Conservation (phyloP, 2,797 vertebrate species). For the Sebastes alutus region DNA sequence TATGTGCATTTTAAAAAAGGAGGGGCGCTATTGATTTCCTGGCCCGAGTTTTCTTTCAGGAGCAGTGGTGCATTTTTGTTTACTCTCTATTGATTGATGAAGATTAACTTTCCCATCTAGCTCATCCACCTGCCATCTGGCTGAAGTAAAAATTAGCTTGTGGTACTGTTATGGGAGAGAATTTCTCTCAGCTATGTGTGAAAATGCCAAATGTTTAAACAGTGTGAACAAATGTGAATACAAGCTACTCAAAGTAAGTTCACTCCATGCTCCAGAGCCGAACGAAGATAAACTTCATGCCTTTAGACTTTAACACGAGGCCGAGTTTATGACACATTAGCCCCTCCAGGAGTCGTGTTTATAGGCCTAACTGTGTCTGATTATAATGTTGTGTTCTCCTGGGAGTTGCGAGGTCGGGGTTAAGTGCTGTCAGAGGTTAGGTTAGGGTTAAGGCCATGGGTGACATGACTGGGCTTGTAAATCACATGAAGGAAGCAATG, state of each 20-base stretch:
- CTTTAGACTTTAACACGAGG: constrained; percentile 16
- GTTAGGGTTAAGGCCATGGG: constrained; percentile 53
- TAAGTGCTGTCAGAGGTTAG: constrained; percentile 71
- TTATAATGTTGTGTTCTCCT: constrained; percentile 38
- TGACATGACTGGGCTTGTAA: constrained; percentile 56
- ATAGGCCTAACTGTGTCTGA: constrained; percentile 34
- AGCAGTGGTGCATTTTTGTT: constrained; percentile 45
- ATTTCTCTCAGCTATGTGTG: constrained; percentile 33
- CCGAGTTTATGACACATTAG: constrained; percentile 40
- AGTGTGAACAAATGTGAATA: constrained; percentile 45
- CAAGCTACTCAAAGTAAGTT: constrained; percentile 16
- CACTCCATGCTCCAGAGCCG: background rate
- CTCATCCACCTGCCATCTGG: constrained; percentile 52
- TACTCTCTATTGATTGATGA: constrained; percentile 63
- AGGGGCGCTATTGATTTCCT: constrained; percentile 31
- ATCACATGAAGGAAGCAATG: constrained; percentile 57
- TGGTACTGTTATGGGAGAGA: constrained; percentile 25
- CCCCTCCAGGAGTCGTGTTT: constrained; percentile 42
- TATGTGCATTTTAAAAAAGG: background rate
- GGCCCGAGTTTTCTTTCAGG: constrained; percentile 28
- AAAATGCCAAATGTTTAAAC: constrained; percentile 46
- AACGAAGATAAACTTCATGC: constrained; percentile 25
- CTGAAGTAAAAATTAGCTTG: constrained; percentile 43
- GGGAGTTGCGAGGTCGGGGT: constrained; percentile 47
- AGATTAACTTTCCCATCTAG: constrained; percentile 55